phyloP scores from a whole-genome alignment of 2,113 vertebrate species.

The Macheiramphus alcinus region DNA sequence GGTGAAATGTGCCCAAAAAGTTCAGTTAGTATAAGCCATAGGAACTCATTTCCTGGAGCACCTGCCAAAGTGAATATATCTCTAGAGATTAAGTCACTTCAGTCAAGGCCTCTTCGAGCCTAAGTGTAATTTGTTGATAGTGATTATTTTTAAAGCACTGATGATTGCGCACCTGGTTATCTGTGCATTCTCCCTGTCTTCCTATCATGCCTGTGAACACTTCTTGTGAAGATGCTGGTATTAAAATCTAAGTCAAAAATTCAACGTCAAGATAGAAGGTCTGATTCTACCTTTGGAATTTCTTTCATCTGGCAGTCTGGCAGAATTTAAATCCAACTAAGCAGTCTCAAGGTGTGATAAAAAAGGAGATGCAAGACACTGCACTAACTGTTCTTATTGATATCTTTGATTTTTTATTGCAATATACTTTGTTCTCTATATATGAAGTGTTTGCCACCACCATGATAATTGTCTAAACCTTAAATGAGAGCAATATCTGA shows the following conservation, averaged over 20 bases:
- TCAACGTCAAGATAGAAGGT: neutral
- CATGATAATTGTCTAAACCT: neutral
- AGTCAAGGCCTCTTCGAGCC: neutral
- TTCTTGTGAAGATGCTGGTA: neutral
- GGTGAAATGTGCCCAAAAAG: neutral
- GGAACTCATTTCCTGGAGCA: neutral
- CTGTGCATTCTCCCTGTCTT: neutral
- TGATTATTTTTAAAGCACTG: constrained; percentile 28
- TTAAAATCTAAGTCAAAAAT: neutral
- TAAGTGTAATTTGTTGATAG: constrained; percentile 20
- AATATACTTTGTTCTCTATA: neutral
- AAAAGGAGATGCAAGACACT: neutral
- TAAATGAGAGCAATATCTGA: neutral
- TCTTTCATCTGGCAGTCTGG: neutral
- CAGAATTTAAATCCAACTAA: neutral
- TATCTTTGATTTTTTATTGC: neutral
- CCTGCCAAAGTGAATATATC: neutral
- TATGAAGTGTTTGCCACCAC: neutral
- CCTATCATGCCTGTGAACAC: neutral
- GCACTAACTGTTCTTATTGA: neutral
- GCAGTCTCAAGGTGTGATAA: neutral
- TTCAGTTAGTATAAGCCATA: neutral
- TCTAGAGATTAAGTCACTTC: constrained; percentile 2
- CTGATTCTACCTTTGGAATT: neutral
- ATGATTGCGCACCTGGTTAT: neutral